Conservation (phyloP, 2,797 vertebrate genomes). For the Trematomus bernacchii region DNA sequence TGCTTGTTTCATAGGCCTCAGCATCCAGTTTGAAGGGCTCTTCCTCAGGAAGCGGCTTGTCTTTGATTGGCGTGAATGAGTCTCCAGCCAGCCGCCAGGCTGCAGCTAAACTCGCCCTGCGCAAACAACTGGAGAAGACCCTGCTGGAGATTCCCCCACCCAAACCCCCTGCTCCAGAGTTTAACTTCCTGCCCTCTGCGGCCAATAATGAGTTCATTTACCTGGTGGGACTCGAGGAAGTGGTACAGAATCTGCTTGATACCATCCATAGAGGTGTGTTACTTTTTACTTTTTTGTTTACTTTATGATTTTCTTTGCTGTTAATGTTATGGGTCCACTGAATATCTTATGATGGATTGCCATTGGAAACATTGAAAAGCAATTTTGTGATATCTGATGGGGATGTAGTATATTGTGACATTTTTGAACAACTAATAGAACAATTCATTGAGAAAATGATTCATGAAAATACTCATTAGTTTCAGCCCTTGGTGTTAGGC, state of each 20-base stretch:
- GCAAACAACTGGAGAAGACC: constrained; percentile 97
- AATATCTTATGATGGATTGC: background rate
- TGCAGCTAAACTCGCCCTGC: constrained; percentile 93
- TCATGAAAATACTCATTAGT: background rate
- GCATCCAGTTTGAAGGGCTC: constrained; percentile 89
- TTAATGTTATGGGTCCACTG: background rate
- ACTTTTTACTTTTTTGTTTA: background rate
- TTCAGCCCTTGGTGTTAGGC: background rate
- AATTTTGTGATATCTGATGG: background rate
- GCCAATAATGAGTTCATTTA: constrained; percentile 99
- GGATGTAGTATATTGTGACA: background rate
- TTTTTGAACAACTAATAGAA: background rate
- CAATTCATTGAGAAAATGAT: background rate
- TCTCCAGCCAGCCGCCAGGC: constrained; percentile 94
- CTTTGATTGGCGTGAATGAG: constrained; percentile 83
- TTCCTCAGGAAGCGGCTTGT: constrained; percentile 80
- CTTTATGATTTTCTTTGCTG: background rate
- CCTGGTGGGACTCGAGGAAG: constrained; percentile 96
- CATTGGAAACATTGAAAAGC: background rate
- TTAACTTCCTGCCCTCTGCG: constrained; percentile 96
- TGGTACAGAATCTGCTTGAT: constrained; percentile 95
- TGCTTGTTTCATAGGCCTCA: constrained; percentile 79
- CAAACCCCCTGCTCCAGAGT: constrained; percentile 92
- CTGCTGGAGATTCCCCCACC: constrained; percentile 96
- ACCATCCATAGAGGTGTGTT: constrained; percentile 90